phyloP scores from a whole-genome alignment of 2,888 invertebrate genomes.

The Eupsilia transversa region DNA sequence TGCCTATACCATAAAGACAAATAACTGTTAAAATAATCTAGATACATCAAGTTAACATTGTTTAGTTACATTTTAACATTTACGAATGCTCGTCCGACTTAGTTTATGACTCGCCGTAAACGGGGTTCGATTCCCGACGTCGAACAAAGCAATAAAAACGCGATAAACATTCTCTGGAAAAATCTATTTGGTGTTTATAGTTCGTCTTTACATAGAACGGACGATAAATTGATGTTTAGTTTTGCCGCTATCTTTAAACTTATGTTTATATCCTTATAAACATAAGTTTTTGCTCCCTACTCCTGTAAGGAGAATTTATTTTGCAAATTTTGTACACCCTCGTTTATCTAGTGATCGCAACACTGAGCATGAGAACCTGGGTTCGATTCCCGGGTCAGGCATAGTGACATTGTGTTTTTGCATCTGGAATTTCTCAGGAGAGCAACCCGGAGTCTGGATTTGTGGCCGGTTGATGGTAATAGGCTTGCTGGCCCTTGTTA shows the following conservation, averaged over 20 bases:
- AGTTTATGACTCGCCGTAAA: constrained; percentile 82
- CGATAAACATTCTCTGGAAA: constrained; percentile 79
- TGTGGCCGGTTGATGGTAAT: too few species aligned
- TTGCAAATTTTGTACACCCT: too few species aligned
- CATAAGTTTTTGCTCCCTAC: too few species aligned
- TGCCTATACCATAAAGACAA: neutral
- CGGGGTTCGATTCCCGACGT: constrained; percentile 80
- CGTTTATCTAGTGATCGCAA: too few species aligned
- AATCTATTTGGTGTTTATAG: constrained; percentile 77
- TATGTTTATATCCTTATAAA: neutral
- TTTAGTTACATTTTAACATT: constrained; percentile 79
- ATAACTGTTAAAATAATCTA: constrained; percentile 58
- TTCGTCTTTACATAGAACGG: constrained; percentile 71
- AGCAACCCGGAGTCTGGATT: too few species aligned
- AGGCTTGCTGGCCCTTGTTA: too few species aligned
- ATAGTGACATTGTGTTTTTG: too few species aligned
- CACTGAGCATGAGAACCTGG: too few species aligned
- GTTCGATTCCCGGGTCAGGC: too few species aligned
- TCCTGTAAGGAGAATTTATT: too few species aligned
- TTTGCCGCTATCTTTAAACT: constrained; percentile 32
- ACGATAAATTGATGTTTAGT: constrained; percentile 47
- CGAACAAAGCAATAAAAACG: constrained; percentile 80
- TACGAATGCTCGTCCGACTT: constrained; percentile 76
- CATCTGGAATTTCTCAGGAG: too few species aligned
- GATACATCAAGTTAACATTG: constrained; percentile 70